phyloP scores from a whole-genome alignment of 2,888 invertebrate species.

The Anaspis maculata region DNA sequence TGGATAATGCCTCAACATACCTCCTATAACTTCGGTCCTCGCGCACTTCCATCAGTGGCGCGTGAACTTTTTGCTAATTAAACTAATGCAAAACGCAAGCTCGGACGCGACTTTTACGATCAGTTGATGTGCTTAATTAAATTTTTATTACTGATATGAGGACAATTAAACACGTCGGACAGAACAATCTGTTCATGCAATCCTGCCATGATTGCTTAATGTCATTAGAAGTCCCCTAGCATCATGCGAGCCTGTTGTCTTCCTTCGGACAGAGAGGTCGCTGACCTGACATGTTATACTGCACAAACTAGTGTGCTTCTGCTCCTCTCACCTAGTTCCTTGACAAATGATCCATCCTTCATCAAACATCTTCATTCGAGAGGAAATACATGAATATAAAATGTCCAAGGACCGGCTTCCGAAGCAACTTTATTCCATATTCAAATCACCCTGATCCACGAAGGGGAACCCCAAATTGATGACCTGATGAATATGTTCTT shows the following conservation, averaged over 20 bases:
- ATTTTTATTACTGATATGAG: too few species aligned
- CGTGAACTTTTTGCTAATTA: too few species aligned
- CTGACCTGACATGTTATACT: conserved; percentile 9
- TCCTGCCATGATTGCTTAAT: conserved; percentile 18
- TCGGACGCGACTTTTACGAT: too few species aligned
- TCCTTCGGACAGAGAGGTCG: conserved; percentile 11
- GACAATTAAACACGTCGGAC: too few species aligned
- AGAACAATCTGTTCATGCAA: conserved; percentile 13
- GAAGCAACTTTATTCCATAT: conserved; percentile 25
- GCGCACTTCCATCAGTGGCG: too few species aligned
- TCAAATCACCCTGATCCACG: conserved; percentile 17
- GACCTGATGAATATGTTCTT: conserved; percentile 8
- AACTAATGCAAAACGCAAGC: too few species aligned
- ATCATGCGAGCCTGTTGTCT: conserved; percentile 9
- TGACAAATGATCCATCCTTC: conserved; percentile 32
- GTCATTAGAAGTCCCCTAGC: conserved; percentile 13
- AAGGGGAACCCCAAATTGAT: conserved; percentile 8
- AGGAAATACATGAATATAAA: conserved; percentile 30
- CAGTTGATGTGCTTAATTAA: too few species aligned
- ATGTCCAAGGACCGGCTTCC: conserved; percentile 24
- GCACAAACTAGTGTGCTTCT: conserved; percentile 9
- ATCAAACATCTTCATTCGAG: conserved; percentile 31
- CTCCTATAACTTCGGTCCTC: too few species aligned
- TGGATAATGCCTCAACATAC: too few species aligned
- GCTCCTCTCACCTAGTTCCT: conserved; percentile 31